Percentiles rank a stretch among this genome's conserved stretches.
These are phyloP conservation scores for Meandrina meandrites DNA, from an alignment of 92 coral and sea anemone genomes.

Conservation along the genomic window DNA sequence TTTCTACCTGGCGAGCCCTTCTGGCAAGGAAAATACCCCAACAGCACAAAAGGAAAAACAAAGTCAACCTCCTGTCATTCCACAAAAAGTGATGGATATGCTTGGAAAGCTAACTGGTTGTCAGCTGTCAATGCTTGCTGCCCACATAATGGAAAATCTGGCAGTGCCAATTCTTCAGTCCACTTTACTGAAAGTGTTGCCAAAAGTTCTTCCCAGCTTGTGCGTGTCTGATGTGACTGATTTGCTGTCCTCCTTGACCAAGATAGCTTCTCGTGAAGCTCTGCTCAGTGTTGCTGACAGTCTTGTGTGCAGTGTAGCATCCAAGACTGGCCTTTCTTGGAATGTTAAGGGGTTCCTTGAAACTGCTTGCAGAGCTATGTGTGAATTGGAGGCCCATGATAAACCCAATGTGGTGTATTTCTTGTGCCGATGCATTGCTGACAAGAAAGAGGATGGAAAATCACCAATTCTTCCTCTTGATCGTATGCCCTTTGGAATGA, in stretches of 20 bases:
- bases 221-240: constrained; percentile 22
- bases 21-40: not conserved
- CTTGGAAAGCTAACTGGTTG: constrained; percentile 11
- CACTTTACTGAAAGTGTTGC: constrained; percentile 11
- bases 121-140: constrained; percentile 18
- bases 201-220: constrained; percentile 10
- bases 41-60: not conserved
- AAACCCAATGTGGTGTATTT: constrained; percentile 43
- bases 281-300: constrained; percentile 20
- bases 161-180: constrained; percentile 1
- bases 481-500: constrained; percentile 56
- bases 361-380: constrained; percentile 46
- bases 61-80: not conserved
- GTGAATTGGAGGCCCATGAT: constrained; percentile 27
- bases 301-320: constrained; percentile 21
- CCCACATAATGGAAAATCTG: constrained; percentile 9
- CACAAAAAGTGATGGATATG: constrained; percentile 22
- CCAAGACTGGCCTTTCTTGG: constrained; percentile 27
- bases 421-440: constrained; percentile 44
- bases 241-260: constrained; percentile 2
- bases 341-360: constrained; percentile 31
- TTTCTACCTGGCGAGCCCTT: not conserved
- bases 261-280: constrained; percentile 19
- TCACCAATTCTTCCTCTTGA: constrained; percentile 45
- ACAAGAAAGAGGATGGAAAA: constrained; percentile 50